Evolutionary conservation across 2,888 invertebrate genomes (phyloP), one percentile per base, ranked within the genome.

Genomic region (Iselma pallidipennis): DNA sequence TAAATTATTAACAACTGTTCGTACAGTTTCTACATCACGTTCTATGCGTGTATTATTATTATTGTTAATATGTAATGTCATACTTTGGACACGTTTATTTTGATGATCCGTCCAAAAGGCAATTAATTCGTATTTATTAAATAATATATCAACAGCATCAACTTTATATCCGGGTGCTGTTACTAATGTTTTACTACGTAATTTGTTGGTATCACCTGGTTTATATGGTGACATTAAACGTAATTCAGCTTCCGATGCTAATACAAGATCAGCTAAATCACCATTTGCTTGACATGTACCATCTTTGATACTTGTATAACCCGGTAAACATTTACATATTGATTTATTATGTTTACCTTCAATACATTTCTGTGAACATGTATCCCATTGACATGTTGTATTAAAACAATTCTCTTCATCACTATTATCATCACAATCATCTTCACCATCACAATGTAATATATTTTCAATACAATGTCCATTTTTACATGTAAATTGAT

Each of bases 281-380:
- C 86, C 86, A 25, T 83, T 78, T 0, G 88, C 88, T 74, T 87
- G 82, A 72, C 90, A 90, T 0, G 82, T 82, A 55, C 83, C 83
- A 63, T 82, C 82, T 61, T 81, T 80, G 0, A 76, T 75, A 6
- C 80, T 71, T 10, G 81, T 81, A 49, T 84, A 84, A 3, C 91
- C 91, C 2, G 84, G 76, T 2, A 85, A 86, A 76, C 92, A 92
- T 74, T 89, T 89, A 78, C 86, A 88, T 28, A 77, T 77, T 58
- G 80, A 80, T 59, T 79, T 80, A 52, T 83, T 83, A 70, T 86
- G 83, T 69, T 86, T 86, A 68, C 86, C 86, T 60, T 85, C 85
- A 19, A 89, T 84, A 75, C 93, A 94, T 56, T 89, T 83, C 79
- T 95, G 94, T 19, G 94, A 89, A 77, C 95, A 95, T 3, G 88